Evolutionary conservation across 2,888 invertebrate species (phyloP), one percentile per base, ranked within the genome.

Genomic region (Orthosia cruda): DNA sequence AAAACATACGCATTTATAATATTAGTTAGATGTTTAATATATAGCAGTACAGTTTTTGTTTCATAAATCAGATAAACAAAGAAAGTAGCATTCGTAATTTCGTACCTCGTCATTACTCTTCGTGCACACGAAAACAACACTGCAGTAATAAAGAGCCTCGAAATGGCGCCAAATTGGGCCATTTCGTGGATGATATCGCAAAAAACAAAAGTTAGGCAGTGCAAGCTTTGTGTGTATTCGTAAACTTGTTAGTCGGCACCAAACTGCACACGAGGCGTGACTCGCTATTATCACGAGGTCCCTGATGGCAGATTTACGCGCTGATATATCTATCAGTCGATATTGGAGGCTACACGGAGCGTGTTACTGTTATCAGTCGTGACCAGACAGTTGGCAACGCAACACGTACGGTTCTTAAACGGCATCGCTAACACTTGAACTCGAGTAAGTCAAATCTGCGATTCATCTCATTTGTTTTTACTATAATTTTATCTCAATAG

Each of bases 351-450:
- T 58, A 74, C 49, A 61, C 75, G 18, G 15, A 20, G 40, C 18
- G 11, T 45, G 32, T 71, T 84, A 87, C 84, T 45, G 32, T 71
- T 84, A 87, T 86, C 86, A 87, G 84, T 87, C 79, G 86, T 74
- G 77, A 71, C 74, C 70, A 57, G 77, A 64, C 71, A 49, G 59
- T 83, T 75, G 73, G 63, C 54, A 61, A 73, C 74, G 70, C 64
- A 70, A 83, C 77, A 86, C 87, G 72, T 78, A 18, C 40, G 18
- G 32, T 18, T n/a, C n/a, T 54, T 45, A 23, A 62, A 15, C 26
- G 47, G 26, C 13, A 54, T n/a, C 55, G 23, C 32, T 54, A 52
- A 71, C 26, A n/a, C 62, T 45, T 23, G 47, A 66, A 45, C 72
- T 52, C 61, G 79, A 79, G 84, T 84, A 67, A 82, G 83, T 74